Conservation (phyloP, 2,113 vertebrate genomes). For the Psephotus haematonotus region DNA sequence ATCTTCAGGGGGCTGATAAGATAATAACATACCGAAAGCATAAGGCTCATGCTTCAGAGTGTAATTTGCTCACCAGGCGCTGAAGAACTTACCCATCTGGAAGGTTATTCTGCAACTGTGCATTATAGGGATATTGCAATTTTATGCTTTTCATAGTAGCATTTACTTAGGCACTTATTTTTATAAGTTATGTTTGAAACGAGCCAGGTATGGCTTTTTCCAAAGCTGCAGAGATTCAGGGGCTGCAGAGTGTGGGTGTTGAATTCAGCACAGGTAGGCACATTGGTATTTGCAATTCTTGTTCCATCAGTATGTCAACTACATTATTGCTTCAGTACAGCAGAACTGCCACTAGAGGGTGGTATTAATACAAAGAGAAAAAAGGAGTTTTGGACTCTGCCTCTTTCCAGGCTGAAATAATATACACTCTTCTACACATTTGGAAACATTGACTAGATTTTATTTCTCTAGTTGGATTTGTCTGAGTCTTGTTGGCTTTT, state of each 20-base stretch:
- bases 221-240: neutral
- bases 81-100: neutral
- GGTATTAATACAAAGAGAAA: neutral
- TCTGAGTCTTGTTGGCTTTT: neutral
- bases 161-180: neutral
- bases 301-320: neutral
- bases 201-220: neutral
- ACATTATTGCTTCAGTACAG: neutral
- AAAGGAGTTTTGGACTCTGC: neutral
- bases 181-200: neutral
- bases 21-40: neutral
- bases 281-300: neutral
- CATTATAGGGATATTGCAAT: neutral
- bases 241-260: neutral
- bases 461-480: neutral
- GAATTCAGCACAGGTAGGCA: neutral
- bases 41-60: neutral
- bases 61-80: neutral
- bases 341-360: conserved; percentile 49
- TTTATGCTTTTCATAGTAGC: neutral
- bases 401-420: neutral
- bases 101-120: neutral
- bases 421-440: neutral
- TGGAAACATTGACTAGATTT: neutral
- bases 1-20: neutral